Evolutionary conservation across 2,888 invertebrate genomes (phyloP), one percentile per base, ranked within the genome.

Genomic region (Thymelicus acteon): DNA sequence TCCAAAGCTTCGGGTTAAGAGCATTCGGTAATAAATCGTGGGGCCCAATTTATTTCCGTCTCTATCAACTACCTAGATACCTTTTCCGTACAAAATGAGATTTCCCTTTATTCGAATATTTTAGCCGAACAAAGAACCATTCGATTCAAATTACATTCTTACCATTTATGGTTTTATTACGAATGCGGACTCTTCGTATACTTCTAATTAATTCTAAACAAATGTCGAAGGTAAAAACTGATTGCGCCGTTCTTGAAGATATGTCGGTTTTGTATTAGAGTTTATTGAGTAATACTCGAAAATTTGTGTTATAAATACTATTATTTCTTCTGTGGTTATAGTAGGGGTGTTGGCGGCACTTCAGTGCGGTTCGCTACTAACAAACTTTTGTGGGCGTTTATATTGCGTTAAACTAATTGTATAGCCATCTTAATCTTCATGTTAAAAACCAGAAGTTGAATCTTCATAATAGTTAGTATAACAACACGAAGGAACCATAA

Each of bases 1-100:
- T 69, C 76, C 68, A 79, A 79, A 80, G 82, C 82, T 84, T 83
- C 82, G 87, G 85, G 89, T 89, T 92, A 90, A 92, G 87, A 92
- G 92, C 91, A 88, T 91, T 92, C 82, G 88, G 89, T 84, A 85
- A 93, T 93, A 92, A 93, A 93, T 93, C 90, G 81, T 84, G 80
- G 80, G 82, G 84, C 80, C 87, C 89, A 90, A 91, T 92, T 90
- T 90, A 91, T 77, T 72, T 71, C 66, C 72, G 72, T 75, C 88
- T 87, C 88, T 82, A 83, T 75, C 63, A 63, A 73, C 75, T 73
- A 75, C 73, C 74, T 78, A 78, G 77, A 76, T 77, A 84, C 89
- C 87, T 87, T 88, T 88, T 86, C 77, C 79, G 85, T 82, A 81
- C 81, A 78, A 80, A 84, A 84, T 81, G 78, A 83, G 82, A 79